Base-by-base conservation (phyloP, 2,888 invertebrate species). In the Nomada hirtipes region DNA sequence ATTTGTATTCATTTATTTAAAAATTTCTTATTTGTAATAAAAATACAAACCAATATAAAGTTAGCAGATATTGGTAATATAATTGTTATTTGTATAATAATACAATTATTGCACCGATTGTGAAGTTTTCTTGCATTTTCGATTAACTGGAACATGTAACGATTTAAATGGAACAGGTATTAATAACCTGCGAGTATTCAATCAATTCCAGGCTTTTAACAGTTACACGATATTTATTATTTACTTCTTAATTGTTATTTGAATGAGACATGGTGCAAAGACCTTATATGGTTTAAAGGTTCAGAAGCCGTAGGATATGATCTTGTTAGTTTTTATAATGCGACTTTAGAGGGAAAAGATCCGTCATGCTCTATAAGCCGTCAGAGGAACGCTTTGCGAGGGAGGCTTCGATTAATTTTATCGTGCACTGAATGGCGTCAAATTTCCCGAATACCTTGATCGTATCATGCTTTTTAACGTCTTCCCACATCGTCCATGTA, bases 311-410 rank as follows among this genome's bases (percentile, higher is more conserved):
- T 67, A 73, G 50, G 26, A 70, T 20, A 4, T 82, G 60, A 82
- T 84, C 75, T 26, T 65, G 79, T 86, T 86, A 82, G 10, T 63
- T 67, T 67, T 82, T 55, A 36, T 73, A 70, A 79, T 72, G 60
- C 75, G 74, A 76, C 60, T 73, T 79, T 76, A 60, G 50, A 64
- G 72, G 53, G 64, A 73, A 82, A 84, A 60, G 60, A 61, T 36
- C 60, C 71, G 73, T 64, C 77, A 23, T 53, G 61, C 20, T 50
- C 15, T 47, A 47, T 60, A 84, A 69, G 36, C 52, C 68, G 42
- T 13, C 47, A 42, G 9, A 26, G 42, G 65, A 59, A 59, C 47
- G 76, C 53, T 36, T 59, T 50, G 0, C 50, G 3, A 61, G 10
- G 52, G 20, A 18, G 36, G 20, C 29, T 79, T 79, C 63, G 64